A percentile compares a stretch with the other conserved stretches of the same genome.
Evolutionary conservation across 2,113 vertebrate genomes (phyloP).

Genomic region (Diadophis punctatus): DNA sequence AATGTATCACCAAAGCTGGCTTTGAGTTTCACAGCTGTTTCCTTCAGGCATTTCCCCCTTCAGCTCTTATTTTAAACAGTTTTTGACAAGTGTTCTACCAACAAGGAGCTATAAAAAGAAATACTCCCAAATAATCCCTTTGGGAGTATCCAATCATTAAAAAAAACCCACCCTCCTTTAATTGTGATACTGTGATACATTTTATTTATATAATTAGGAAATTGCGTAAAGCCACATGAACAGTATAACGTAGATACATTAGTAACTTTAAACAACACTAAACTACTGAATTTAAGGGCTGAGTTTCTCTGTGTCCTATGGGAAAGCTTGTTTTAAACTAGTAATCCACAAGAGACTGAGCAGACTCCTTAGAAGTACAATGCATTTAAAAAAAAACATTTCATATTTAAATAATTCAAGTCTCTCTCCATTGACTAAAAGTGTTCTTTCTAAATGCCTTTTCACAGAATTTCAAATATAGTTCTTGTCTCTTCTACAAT

Average conservation of each 20-base stretch:
- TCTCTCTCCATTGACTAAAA: neutral
- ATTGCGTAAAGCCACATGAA: neutral
- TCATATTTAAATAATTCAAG: neutral
- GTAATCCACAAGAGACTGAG: neutral
- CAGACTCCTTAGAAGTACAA: neutral
- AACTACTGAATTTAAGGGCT: neutral
- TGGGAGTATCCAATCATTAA: neutral
- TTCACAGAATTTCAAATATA: neutral
- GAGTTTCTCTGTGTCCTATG: neutral
- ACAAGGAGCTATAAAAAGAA: neutral
- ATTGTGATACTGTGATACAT: neutral
- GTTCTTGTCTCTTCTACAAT: neutral
- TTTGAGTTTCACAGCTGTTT: neutral
- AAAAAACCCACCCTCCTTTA: neutral
- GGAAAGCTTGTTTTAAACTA: neutral
- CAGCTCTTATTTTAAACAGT: neutral
- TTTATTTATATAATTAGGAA: neutral
- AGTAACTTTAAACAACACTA: neutral
- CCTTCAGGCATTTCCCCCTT: neutral
- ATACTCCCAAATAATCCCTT: neutral
- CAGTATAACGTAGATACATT: neutral
- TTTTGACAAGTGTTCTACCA: neutral
- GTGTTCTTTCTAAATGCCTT: neutral
- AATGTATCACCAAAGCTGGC: neutral
- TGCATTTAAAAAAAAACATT: neutral